These are phyloP conservation scores for Adelges cooleyi DNA, from an alignment of 1,140 invertebrate genomes.

Conservation along the genomic window DNA sequence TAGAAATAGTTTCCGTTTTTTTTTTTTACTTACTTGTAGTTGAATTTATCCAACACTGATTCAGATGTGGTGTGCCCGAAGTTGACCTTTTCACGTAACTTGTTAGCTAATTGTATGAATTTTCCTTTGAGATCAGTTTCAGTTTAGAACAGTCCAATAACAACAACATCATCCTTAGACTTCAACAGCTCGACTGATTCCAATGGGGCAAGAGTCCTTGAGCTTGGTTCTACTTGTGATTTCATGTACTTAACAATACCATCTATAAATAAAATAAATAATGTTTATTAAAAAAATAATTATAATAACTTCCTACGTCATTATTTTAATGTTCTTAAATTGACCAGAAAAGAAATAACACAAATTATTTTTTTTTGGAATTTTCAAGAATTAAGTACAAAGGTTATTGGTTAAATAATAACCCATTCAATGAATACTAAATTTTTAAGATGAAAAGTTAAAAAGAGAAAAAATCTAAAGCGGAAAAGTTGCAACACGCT, in stretches of 20 bases:
- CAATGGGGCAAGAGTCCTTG: slow-evolving; percentile 62
- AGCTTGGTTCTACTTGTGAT: slow-evolving; percentile 89
- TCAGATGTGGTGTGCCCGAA: slow-evolving; percentile 71
- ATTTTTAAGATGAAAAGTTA: too few relatives aligned
- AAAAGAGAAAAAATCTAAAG: too few relatives aligned
- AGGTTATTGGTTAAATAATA: too few relatives aligned
- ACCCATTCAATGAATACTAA: too few relatives aligned
- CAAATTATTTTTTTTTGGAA: too few relatives aligned
- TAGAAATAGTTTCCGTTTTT: too few relatives aligned
- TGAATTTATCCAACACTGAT: slow-evolving; percentile 64
- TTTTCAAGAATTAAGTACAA: too few relatives aligned
- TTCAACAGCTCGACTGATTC: slow-evolving; percentile 58
- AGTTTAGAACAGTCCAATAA: slow-evolving; percentile 77
- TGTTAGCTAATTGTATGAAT: slow-evolving; percentile 82
- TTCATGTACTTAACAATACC: slow-evolving; percentile 95
- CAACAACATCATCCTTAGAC: slow-evolving; percentile 59
- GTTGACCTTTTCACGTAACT: slow-evolving; percentile 72
- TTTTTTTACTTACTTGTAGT: slow-evolving; percentile 57
- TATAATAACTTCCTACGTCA: too few relatives aligned
- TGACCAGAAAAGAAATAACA: too few relatives aligned
- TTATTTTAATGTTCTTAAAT: too few relatives aligned
- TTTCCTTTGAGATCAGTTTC: slow-evolving; percentile 64
- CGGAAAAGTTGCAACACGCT: too few relatives aligned
- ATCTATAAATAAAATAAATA: slow-evolving; percentile 47
- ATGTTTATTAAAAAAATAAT: too few relatives aligned